Percentiles rank a stretch among this genome's conserved stretches.
Conservation (phyloP, 1,140 invertebrate species). For the Lepidotrigona ventralis region DNA sequence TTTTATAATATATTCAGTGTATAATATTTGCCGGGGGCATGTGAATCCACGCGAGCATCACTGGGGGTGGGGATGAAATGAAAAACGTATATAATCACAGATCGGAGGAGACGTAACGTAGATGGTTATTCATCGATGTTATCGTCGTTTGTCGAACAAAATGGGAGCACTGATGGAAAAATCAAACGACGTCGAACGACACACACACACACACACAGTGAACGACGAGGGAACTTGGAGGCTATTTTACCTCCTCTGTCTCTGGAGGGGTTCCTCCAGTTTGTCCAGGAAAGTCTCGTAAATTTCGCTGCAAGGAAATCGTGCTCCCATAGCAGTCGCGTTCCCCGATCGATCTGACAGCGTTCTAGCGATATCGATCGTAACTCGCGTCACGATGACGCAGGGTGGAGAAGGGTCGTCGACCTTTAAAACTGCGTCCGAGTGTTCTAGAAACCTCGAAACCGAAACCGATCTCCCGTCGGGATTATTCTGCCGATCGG, state of each 20-base stretch:
- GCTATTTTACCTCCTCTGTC: background rate
- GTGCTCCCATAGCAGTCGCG: too few relatives aligned
- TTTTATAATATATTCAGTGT: too few relatives aligned
- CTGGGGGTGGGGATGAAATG: too few relatives aligned
- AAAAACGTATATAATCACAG: background rate
- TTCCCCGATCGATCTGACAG: slow-evolving; percentile 53
- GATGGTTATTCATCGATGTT: background rate
- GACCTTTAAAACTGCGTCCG: slow-evolving; percentile 63
- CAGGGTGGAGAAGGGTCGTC: slow-evolving; percentile 47
- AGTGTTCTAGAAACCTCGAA: slow-evolving; percentile 65
- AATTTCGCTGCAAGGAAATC: slow-evolving; percentile 13
- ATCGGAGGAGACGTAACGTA: too few relatives aligned
- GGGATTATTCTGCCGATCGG: slow-evolving; percentile 22
- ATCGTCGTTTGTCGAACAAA: background rate
- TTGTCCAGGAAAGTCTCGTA: slow-evolving; percentile 20
- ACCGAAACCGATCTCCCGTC: too few relatives aligned
- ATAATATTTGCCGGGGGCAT: too few relatives aligned
- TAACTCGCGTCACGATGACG: slow-evolving; percentile 36
- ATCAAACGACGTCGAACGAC: background rate
- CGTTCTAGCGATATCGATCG: slow-evolving; percentile 64
- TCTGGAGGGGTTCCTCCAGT: background rate
- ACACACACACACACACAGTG: too few relatives aligned
- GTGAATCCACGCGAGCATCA: too few relatives aligned
- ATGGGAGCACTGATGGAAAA: background rate
- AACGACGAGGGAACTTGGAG: background rate